Conservation (phyloP, 2,888 invertebrate genomes). For the Gymnocheta viridis region DNA sequence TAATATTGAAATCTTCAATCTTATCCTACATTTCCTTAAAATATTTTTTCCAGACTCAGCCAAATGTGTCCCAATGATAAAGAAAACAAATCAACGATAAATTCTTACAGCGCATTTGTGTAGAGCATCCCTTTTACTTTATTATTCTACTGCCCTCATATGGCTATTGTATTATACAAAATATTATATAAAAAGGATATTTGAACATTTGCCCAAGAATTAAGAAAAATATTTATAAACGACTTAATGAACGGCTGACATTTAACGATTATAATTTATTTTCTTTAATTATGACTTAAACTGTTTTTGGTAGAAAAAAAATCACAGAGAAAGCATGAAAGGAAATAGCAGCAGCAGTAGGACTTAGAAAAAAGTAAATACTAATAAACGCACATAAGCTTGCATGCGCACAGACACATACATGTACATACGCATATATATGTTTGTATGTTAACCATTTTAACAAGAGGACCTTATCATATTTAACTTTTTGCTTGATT, state of each 20-base stretch:
- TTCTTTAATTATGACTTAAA: conserved; percentile 70
- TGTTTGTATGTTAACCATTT: conserved; percentile 10
- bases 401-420: neutral
- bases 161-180: conserved; percentile 42
- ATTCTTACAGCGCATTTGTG: conserved; percentile 3
- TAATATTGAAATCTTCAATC: neutral
- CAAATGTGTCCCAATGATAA: conserved; percentile 65
- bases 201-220: conserved; percentile 58
- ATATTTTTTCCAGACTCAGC: neutral
- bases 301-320: conserved; percentile 53
- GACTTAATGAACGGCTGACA: conserved; percentile 70
- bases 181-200: conserved; percentile 47
- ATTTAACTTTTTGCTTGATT: conserved; percentile 47
- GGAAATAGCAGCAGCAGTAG: conserved; percentile 33
- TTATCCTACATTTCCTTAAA: neutral
- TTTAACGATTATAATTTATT: conserved; percentile 70
- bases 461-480: conserved; percentile 63
- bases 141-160: conserved; percentile 60
- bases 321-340: conserved; percentile 3
- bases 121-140: conserved; percentile 39
- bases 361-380: conserved; percentile 37
- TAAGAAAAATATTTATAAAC: conserved; percentile 58
- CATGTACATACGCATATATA: neutral
- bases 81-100: conserved; percentile 61
- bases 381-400: conserved; percentile 15